phyloP scores from a whole-genome alignment of 2,113 vertebrate species.

The Ahaetulla prasina region DNA sequence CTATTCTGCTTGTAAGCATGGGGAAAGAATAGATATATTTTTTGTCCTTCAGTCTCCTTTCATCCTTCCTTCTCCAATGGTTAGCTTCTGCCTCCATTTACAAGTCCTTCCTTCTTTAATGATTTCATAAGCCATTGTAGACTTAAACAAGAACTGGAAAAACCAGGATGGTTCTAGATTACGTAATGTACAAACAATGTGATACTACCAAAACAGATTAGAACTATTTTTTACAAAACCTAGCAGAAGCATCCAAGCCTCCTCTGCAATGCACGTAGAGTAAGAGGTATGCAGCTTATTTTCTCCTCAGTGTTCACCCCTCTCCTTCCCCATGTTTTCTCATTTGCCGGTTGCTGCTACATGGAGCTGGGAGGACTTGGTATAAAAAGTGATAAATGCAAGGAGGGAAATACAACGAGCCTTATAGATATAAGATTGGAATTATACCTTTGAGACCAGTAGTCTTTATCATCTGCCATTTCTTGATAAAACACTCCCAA shows the following conservation, averaged over 20 bases:
- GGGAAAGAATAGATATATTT: neutral
- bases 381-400: neutral
- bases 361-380: neutral
- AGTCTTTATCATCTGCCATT: neutral
- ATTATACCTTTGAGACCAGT: neutral
- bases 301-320: neutral
- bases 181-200: neutral
- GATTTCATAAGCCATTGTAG: neutral
- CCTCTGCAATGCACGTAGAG: neutral
- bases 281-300: neutral
- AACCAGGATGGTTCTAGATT: neutral
- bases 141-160: neutral
- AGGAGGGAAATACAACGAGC: neutral
- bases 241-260: neutral
- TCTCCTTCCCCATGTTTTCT: neutral
- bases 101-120: neutral
- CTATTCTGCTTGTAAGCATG: neutral
- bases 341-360: neutral
- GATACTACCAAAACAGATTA: slow-evolving; percentile 12
- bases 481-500: neutral
- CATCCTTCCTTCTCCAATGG: neutral
- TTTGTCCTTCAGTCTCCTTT: neutral
- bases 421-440: neutral
- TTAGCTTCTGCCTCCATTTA: neutral
- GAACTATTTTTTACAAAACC: neutral